Evolutionary conservation across 2,797 vertebrate genomes (phyloP), one percentile per base, ranked within the genome.

Genomic region (Myotis vivesi): DNA sequence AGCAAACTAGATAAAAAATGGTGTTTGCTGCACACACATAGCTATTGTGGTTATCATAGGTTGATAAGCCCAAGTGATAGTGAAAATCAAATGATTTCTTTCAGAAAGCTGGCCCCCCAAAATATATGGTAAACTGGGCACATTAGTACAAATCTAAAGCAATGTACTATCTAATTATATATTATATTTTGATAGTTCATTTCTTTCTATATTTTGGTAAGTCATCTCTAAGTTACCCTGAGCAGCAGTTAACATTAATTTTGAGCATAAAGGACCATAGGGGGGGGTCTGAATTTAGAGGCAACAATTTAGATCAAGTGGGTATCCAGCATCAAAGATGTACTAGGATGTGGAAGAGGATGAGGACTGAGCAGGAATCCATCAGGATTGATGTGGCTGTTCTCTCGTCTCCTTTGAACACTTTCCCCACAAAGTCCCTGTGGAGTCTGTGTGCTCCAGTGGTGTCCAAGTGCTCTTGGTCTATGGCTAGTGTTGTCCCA

Each of bases 11-110:
- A 91, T 77, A 93, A 75, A 75, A 91, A 83, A 33, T 10, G 69
- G 38, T 66, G 9, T 76, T 91, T 71, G 33, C 17, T 41, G 71
- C 49, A 53, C 68, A 41, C 84, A 76, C 16, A 0, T 71, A 53
- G 55, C 77, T 79, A 20, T 53, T 79, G 71, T 66, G 83, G 76
- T 82, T 80, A 79, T 81, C 46, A 71, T 5, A 68, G 25, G 9
- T 72, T 62, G 36, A 28, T 79, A 73, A 94, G n/a, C 36, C 87
- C 68, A 91, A 79, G 41, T 16, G 38, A 69, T 59, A 87, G 73
- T 95, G 89, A 85, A 95, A 94, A 96, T 33, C 16, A 57, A 86
- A 83, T 83, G 79, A 44, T 93, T 92, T 87, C 79, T 94, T 95
- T 91, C 72, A 95, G 91, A 96, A 93, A 44, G 7, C 64, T 44